phyloP scores from a whole-genome alignment of 2,113 vertebrate species.

The Misgurnus anguillicaudatus region DNA sequence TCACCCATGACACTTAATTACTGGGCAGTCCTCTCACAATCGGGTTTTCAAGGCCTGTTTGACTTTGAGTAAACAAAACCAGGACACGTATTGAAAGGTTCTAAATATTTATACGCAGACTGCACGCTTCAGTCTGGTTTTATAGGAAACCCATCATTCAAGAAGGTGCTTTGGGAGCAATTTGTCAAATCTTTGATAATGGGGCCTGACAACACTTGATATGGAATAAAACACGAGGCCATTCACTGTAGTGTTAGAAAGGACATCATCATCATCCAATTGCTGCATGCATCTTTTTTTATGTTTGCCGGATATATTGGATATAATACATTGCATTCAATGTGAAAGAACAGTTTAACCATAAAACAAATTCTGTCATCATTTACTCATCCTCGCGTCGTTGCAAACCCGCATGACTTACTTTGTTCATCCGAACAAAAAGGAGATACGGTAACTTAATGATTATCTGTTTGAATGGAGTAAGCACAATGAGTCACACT shows the following conservation, averaged over 20 bases:
- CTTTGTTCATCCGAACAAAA: no score
- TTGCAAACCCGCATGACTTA: no score
- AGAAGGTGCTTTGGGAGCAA: slow-evolving; percentile 66
- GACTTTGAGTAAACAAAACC: slow-evolving; percentile 70
- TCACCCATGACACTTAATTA: slow-evolving; percentile 66
- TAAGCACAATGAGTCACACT: no score
- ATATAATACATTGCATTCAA: neutral
- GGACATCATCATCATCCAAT: slow-evolving; percentile 40
- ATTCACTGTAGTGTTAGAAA: slow-evolving; percentile 51
- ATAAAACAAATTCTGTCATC: neutral
- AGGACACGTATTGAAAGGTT: slow-evolving; percentile 71
- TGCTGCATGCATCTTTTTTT: slow-evolving; percentile 4
- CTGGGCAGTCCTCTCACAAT: slow-evolving; percentile 59
- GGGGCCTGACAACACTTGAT: slow-evolving; percentile 58
- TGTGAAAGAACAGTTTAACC: neutral
- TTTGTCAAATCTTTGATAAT: slow-evolving; percentile 66
- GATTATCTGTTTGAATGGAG: no score
- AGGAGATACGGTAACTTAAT: no score
- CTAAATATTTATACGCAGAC: slow-evolving; percentile 70
- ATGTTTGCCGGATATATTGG: neutral
- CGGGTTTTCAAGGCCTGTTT: slow-evolving; percentile 72
- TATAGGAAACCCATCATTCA: slow-evolving; percentile 64
- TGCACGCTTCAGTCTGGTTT: slow-evolving; percentile 65
- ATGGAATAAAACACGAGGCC: slow-evolving; percentile 44
- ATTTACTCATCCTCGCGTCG: neutral